Evolutionary conservation across 2,797 vertebrate genomes (phyloP), one percentile per base, ranked within the genome.

Genomic region (Falco naumanni): DNA sequence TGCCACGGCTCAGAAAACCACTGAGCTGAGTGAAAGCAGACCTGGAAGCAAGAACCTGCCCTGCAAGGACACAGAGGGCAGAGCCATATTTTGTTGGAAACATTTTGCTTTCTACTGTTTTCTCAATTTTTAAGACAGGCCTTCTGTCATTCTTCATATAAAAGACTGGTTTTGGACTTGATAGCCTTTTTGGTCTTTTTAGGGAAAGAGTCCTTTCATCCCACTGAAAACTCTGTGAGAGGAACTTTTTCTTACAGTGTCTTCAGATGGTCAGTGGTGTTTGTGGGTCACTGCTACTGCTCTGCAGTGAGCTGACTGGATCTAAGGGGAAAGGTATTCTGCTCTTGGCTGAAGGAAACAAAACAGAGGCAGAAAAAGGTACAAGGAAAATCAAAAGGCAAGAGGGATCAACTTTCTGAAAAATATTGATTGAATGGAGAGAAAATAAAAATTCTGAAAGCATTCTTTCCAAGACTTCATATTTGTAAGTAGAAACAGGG

Each of bases 181-280:
- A 61, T 87, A 79, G 12, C 2, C 4, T 56, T 91, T 75, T 68
- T 45, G 3, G 13, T 57, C 6, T 72, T 93, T 59, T 69, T 47
- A 63, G 12, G 21, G 34, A 34, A 57, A 59, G 15, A 28, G 3
- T n/a, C 11, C 5, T 61, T 39, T 63, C 10, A 47, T 34, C 51
- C 31, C 8, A 21, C 24, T 68, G 48, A 25, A 70, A 86, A 47
- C 16, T 54, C 21, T 1, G 1, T 26, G n/a, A 70, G 51, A 56
- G 11, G 56, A 45, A 37, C 16, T n/a, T 70, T 16, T 28, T 79
- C 37, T 65, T 45, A 20, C 6, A 13, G 2, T 5, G 11, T 45
- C 2, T 4, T 85, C 64, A 41, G 60, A 39, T 0, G 2, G 59
- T 37, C 25, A 2, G 41, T 31, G 22, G 13, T 5, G 2, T 3